Evolutionary conservation across 2,888 invertebrate genomes (phyloP), one percentile per base, ranked within the genome.

Genomic region (Cetonia aurata): DNA sequence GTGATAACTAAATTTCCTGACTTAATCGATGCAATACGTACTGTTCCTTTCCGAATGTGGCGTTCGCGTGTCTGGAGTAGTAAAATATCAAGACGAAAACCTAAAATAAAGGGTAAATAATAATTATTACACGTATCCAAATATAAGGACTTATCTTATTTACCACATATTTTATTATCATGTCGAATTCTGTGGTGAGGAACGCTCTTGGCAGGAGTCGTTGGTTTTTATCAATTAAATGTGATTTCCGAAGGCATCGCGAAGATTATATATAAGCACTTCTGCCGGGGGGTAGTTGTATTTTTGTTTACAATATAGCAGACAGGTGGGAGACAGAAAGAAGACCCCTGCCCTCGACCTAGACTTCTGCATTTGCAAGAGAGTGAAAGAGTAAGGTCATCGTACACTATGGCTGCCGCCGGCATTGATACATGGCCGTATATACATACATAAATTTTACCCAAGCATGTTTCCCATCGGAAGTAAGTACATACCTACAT

Each of bases 11-110:
- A 17, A 52, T 52, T 25, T 17, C 33, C 50, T 80, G 81, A 80
- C 25, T 12, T n/a, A 33, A 9, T 15, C 9, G 37, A 10, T 8
- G 10, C 8, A 78, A 73, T 62, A 79, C 80, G 79, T 77, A 81
- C 80, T 81, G 80, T 77, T 80, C 81, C 69, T 80, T 78, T 67
- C 80, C 80, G 72, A 80, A 79, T 19, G 78, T 78, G 13, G 80
- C 79, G 19, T 67, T 73, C 17, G 42, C 41, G 9, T 57, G 19
- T 8, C 13, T 57, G 17, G 15, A 42, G 19, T 13, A 42, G 19
- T 57, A 17, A 6, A 57, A 4, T 41, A 57, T 9, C 48, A 48
- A 31, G 42, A 71, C 31, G 8, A 25, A 69, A 12, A 46, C 46
- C 55, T 50, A 44, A 3, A 62, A 69, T 50, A 52, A 48, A 37